Evolutionary conservation across 23 tunicate genomes (phyloP), one percentile per base, ranked within the genome.

Genomic region (Halocynthia roretzi): DNA sequence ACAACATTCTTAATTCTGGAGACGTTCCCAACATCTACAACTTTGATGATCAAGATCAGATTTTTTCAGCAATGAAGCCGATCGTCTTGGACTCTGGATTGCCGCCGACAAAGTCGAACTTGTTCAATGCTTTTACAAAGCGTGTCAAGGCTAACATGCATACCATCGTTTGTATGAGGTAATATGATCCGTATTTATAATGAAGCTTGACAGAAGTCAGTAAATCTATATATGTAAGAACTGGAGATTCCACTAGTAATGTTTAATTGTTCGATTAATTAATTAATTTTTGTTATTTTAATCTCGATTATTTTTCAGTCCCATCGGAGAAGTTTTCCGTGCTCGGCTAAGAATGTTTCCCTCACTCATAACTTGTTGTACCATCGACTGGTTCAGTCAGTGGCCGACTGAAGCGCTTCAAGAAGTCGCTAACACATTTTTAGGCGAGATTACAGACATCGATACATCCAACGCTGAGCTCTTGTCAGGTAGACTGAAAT

Each of bases 321-420:
- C 99, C 10, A 96, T 96, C 61, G 99, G 99, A n/a, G 99, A 96
- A 62, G 76, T 96, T 56, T 96, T 96, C 93, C 96, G 99, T 6
- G 99, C 99, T 51, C 99, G 99, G 0, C 80, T 96, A n/a, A 88
- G 99, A 9, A 92, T 90, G 93, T 96, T 96, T 76, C 99, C 99
- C 7, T 96, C 99, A 2, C 75, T 96, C 53, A 90, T 96, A 86
- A 96, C 96, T 21, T 96, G 99, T 79, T 96, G 99, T 62, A 96
- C 99, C 7, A 96, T 96, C 56, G 99, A 96, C 69, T 96, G 99
- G 99, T 96, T 96, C 83, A 96, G 97, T 71, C 96, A 96, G 71
- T 96, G 99, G 99, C 99, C 99, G 55, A 82, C 90, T 50, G 93
- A 96, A 80, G 99, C 99, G 71, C 83, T 96, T 54, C 83, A 82